These are phyloP conservation scores for Phylloscopus trochiloides DNA, from an alignment of 2,113 vertebrate species.

Conservation along the genomic window DNA sequence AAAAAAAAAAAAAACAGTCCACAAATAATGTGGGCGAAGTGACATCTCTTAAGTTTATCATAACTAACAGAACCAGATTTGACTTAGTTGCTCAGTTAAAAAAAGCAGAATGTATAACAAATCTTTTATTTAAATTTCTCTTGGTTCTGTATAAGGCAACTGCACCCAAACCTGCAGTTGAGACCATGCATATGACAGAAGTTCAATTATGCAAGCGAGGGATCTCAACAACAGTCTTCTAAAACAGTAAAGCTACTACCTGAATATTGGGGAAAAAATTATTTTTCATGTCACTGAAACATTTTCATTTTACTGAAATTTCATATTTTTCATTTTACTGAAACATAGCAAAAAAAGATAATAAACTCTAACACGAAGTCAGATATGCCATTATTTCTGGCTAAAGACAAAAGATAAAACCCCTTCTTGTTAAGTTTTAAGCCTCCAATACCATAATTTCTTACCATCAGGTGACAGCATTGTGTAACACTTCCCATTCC, in stretches of 20 bases:
- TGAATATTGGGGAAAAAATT: neutral
- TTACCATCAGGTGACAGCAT: neutral
- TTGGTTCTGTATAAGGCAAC: neutral
- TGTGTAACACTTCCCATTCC: neutral
- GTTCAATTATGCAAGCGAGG: neutral
- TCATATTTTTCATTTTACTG: neutral
- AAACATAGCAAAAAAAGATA: neutral
- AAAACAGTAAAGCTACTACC: neutral
- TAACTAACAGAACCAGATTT: neutral
- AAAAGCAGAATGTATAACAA: accelerated
- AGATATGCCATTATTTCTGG: neutral
- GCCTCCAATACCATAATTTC: neutral
- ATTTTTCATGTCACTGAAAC: neutral
- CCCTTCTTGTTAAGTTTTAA: neutral
- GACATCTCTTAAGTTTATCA: neutral
- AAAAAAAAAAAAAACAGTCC: neutral
- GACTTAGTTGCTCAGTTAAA: neutral
- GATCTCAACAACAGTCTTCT: neutral
- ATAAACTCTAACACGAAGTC: neutral
- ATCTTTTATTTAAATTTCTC: neutral
- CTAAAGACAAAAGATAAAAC: neutral
- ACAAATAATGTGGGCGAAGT: neutral
- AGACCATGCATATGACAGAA: neutral
- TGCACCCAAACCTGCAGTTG: neutral
- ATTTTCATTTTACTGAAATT: neutral